Evolutionary conservation across 2,888 invertebrate species (phyloP).

Genomic region (Drosophila macrospina): DNA sequence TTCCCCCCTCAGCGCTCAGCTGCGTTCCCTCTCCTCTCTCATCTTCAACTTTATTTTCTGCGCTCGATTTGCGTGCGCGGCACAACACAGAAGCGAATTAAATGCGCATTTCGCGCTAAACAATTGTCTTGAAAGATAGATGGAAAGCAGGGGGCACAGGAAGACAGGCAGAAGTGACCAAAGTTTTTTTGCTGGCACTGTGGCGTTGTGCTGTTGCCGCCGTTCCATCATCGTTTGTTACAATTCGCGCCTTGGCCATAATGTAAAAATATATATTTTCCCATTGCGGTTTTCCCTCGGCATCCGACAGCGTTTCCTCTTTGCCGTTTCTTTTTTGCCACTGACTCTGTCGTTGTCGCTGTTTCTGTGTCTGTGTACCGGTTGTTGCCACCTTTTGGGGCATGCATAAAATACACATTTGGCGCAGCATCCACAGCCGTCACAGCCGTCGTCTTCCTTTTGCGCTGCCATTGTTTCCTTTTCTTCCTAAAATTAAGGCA

Average conservation of each 20-base stretch:
- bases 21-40: neutral
- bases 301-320: slow-evolving; percentile 40
- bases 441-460: slow-evolving; percentile 42
- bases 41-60: slow-evolving; percentile 42
- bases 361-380: slow-evolving; percentile 29
- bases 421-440: slow-evolving; percentile 54
- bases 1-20: neutral
- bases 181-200: slow-evolving; percentile 36
- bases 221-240: slow-evolving; percentile 69
- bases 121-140: slow-evolving; percentile 57
- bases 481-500: slow-evolving; percentile 67
- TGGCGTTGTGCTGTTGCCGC: slow-evolving; percentile 4
- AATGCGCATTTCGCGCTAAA: slow-evolving; percentile 78
- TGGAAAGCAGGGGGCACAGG: neutral
- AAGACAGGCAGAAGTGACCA: slow-evolving; percentile 26
- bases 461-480: slow-evolving; percentile 61
- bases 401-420: slow-evolving; percentile 78
- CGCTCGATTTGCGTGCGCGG: slow-evolving; percentile 66
- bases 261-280: slow-evolving; percentile 45
- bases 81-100: slow-evolving; percentile 63
- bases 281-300: slow-evolving; percentile 43
- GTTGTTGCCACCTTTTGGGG: slow-evolving; percentile 73
- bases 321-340: neutral
- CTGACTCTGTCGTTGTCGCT: too few relatives aligned
- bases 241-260: slow-evolving; percentile 61